These are phyloP conservation scores for Esox niger DNA, from an alignment of 2,113 vertebrate genomes.

Conservation along the genomic window DNA sequence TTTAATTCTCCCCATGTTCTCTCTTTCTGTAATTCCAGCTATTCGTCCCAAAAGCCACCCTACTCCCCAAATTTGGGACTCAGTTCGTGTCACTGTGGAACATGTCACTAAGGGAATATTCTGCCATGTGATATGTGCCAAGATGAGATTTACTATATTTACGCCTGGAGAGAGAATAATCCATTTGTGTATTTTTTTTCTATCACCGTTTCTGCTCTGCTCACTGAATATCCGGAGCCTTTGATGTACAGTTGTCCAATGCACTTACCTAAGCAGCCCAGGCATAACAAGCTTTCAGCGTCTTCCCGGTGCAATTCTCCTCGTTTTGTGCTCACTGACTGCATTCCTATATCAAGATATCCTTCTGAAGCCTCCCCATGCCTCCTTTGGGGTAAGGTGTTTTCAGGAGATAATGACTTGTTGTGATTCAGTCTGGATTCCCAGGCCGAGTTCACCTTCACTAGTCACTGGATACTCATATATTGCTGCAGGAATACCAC, in stretches of 20 bases:
- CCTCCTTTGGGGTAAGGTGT: constrained; percentile 52
- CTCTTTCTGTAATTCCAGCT: no score
- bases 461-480: constrained; percentile 24
- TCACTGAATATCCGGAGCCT: constrained; percentile 49
- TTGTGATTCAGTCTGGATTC: constrained; percentile 46
- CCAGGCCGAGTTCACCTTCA: constrained; percentile 7
- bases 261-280: constrained; percentile 55
- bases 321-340: constrained; percentile 37
- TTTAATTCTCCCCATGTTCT: no score
- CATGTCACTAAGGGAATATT: neutral
- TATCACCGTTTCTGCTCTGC: constrained; percentile 30
- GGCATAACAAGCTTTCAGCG: constrained; percentile 44
- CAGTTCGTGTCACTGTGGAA: no score
- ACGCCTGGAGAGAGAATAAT: constrained; percentile 50
- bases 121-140: constrained; percentile 20
- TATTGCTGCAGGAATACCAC: constrained; percentile 20
- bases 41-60: no score
- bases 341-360: constrained; percentile 40
- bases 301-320: constrained; percentile 20
- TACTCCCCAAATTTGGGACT: no score
- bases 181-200: constrained; percentile 42
- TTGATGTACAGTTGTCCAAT: constrained; percentile 57
- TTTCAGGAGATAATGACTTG: constrained; percentile 62
- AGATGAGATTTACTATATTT: constrained; percentile 25
- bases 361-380: constrained; percentile 49